A percentile compares a stretch with the other conserved stretches of the same genome.
phyloP scores from a whole-genome alignment of 2,113 vertebrate genomes.

The Poeciliopsis occidentalis region DNA sequence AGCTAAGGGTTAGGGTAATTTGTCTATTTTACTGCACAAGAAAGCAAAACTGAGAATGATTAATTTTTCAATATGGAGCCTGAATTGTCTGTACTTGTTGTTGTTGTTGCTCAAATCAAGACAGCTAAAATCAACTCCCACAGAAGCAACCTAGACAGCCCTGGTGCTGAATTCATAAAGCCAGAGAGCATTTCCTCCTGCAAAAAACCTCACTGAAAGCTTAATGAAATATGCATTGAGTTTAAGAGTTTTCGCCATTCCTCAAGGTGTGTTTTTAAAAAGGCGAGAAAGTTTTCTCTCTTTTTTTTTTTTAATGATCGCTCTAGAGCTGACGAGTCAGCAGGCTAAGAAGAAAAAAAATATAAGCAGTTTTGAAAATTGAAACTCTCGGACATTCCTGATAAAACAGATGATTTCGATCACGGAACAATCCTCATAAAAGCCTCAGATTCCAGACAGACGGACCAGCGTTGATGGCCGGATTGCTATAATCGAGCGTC shows the following conservation, averaged over 20 bases:
- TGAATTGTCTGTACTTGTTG: too few relatives aligned
- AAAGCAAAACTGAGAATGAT: too few relatives aligned
- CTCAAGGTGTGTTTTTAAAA: not conserved
- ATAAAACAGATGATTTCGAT: not conserved
- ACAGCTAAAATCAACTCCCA: too few relatives aligned
- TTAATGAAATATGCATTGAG: too few relatives aligned
- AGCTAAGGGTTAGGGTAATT: too few relatives aligned
- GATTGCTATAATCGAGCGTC: constrained; percentile 13
- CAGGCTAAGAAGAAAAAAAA: not conserved
- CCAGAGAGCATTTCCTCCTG: too few relatives aligned
- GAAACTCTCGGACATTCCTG: constrained; percentile 2
- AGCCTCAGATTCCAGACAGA: constrained; percentile 11
- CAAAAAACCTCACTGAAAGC: too few relatives aligned
- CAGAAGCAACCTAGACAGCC: too few relatives aligned
- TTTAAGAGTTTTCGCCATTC: not conserved
- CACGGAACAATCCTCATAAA: constrained; percentile 8
- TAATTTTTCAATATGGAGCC: too few relatives aligned
- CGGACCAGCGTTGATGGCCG: not conserved
- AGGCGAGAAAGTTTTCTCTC: not conserved
- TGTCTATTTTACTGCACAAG: too few relatives aligned
- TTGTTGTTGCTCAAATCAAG: too few relatives aligned
- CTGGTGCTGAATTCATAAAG: too few relatives aligned
- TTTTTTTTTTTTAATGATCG: not conserved
- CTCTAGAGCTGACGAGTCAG: not conserved
- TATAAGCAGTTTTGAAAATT: not conserved